Base-by-base conservation (phyloP, 2,113 vertebrate species). In the Rhynchomys soricoides region DNA sequence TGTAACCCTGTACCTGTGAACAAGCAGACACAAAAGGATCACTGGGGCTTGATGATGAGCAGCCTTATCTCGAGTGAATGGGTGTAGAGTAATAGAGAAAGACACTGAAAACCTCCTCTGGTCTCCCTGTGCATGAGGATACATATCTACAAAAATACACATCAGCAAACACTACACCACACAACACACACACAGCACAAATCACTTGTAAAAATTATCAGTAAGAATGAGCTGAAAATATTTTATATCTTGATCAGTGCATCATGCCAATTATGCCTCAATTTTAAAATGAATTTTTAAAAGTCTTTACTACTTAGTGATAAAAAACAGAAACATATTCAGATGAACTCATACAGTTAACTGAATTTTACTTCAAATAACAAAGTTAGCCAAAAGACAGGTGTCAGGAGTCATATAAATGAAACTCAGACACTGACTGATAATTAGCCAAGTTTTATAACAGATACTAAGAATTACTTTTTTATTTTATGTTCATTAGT, bases 281-380 rank as follows among this genome's bases (percentile, higher is more conserved):
- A 91, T 86, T 89, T 91, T 59, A 82, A 48, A 83, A 31, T 55
- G 43, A 70, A 94, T 83, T 90, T 86, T 52, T 71, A 40, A 74
- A 48, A 74, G 11, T 74, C 29, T 21, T 94, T 40, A 40, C 40
- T 79, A 81, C 59, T 86, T 91, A 93, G 10, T 62, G 15, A 96
- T 10, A 15, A 66, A 94, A 94, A 11, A 93, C 5, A 55, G 21
- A 93, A 95, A 55, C 74, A 93, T 79, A n/a, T 82, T 52, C 62
- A 95, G 55, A 21, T 79, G 0, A 92, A 94, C 75, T 92, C 87
- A 94, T 24, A 86, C 0, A 92, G 22, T 40, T 68, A 79, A 79
- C 37, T 57, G 11, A 37, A 55, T 82, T 74, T 89, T 96, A 87
- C 19, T 88, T 79, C 57, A 93, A 88, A n/a, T 17, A 17, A 7